Percentiles rank a stretch among this genome's conserved stretches.
These are phyloP conservation scores for Orthosia cruda DNA, from an alignment of 2,888 invertebrate species.

Conservation along the genomic window DNA sequence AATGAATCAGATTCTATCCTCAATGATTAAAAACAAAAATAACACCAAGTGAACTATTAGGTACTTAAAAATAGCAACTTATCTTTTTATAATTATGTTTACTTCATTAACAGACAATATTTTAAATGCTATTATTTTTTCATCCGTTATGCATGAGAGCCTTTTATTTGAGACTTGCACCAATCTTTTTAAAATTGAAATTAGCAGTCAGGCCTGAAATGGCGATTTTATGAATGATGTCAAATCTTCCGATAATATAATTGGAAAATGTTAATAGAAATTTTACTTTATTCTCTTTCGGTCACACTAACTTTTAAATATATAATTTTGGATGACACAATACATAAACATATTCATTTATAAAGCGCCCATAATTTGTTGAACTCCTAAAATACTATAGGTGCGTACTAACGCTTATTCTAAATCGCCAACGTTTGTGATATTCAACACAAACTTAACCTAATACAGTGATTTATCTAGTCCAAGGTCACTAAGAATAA, in stretches of 20 bases:
- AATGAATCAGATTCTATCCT: slow-evolving; percentile 87
- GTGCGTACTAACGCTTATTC: slow-evolving; percentile 72
- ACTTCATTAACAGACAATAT: slow-evolving; percentile 65
- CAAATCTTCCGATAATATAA: slow-evolving; percentile 37
- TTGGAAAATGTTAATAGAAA: slow-evolving; percentile 33
- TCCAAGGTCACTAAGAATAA: slow-evolving; percentile 79
- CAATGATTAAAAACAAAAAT: slow-evolving; percentile 76
- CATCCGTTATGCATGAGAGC: slow-evolving; percentile 67
- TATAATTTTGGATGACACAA: slow-evolving; percentile 22
- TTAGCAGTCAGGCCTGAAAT: slow-evolving; percentile 30
- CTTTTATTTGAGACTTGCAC: slow-evolving; percentile 87
- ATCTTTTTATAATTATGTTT: slow-evolving; percentile 57
- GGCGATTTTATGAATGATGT: slow-evolving; percentile 11
- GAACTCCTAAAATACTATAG: slow-evolving; percentile 59
- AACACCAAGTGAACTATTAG: slow-evolving; percentile 72
- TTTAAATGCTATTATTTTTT: slow-evolving; percentile 74
- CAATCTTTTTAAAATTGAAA: slow-evolving; percentile 73
- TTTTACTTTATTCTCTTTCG: slow-evolving; percentile 11
- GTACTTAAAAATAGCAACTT: slow-evolving; percentile 58
- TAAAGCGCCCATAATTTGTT: slow-evolving; percentile 47
- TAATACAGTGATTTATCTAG: slow-evolving; percentile 81
- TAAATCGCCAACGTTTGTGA: slow-evolving; percentile 66
- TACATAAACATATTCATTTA: slow-evolving; percentile 57
- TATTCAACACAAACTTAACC: slow-evolving; percentile 77
- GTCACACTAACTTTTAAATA: slow-evolving; percentile 17